Evolutionary conservation across 2,888 invertebrate species (phyloP).

Genomic region (Drosophila suboccidentalis): DNA sequence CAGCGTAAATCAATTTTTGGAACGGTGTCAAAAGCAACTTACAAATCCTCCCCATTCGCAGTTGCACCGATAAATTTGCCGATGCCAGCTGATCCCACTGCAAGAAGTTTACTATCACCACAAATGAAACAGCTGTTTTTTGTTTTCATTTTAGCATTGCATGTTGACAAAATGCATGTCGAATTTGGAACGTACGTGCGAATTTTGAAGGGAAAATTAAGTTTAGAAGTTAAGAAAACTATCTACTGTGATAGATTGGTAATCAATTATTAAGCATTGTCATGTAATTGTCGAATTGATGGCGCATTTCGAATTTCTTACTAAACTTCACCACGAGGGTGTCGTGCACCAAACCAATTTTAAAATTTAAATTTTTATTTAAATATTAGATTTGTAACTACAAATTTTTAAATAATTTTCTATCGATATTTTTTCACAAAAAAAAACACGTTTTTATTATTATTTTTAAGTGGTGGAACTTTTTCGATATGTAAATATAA

Average conservation of each 20-base stretch:
- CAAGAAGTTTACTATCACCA: background rate
- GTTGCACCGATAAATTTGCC: slow-evolving; percentile 6
- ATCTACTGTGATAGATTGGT: too few species aligned
- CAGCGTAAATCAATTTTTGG: slow-evolving; percentile 21
- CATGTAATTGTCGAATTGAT: too few species aligned
- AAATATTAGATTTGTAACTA: too few species aligned
- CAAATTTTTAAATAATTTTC: too few species aligned
- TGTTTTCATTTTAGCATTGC: background rate
- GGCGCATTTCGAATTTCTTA: too few species aligned
- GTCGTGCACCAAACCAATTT: too few species aligned
- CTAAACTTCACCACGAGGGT: too few species aligned
- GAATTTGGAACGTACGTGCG: background rate
- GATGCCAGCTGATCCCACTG: slow-evolving; percentile 3
- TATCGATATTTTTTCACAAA: too few species aligned
- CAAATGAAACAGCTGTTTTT: slow-evolving; percentile 6
- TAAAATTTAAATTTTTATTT: background rate
- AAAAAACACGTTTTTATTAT: background rate
- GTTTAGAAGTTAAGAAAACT: background rate
- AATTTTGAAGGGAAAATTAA: background rate
- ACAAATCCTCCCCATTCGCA: slow-evolving; percentile 1
- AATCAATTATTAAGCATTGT: background rate
- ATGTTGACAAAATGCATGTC: too few species aligned
- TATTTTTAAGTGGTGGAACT: background rate
- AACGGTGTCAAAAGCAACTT: slow-evolving; percentile 18
- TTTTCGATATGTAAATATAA: background rate